Base-by-base conservation (phyloP, 2,888 invertebrate species). In the Anoplius nigerrimus region DNA sequence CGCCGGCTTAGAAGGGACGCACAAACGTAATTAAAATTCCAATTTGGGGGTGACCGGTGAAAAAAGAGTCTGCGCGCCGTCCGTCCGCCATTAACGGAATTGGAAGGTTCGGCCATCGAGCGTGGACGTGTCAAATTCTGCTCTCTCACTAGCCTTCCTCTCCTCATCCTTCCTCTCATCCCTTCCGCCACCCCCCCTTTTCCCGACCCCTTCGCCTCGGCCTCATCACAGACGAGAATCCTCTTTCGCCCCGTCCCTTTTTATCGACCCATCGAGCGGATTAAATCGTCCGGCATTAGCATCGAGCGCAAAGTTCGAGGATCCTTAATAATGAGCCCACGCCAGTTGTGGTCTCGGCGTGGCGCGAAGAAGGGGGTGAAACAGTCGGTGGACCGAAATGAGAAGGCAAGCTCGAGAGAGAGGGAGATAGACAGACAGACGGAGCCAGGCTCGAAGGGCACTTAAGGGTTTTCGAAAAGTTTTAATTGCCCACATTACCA, bases 401-500 rank as follows among this genome's bases (percentile, higher is more conserved):
- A 34, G 11, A 34, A 34, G 11, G 34, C n/a, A n/a, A n/a, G n/a
- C n/a, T n/a, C n/a, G n/a, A n/a, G n/a, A n/a, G n/a, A n/a, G n/a
- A n/a, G n/a, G n/a, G n/a, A n/a, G n/a, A n/a, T n/a, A n/a, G n/a
- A n/a, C n/a, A n/a, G n/a, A n/a, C n/a, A n/a, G n/a, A n/a, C n/a
- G n/a, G n/a, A n/a, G n/a, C n/a, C n/a, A n/a, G n/a, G 55, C 55
- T 55, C 20, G 34, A 11, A 42, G 45, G 27, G 45, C 51, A 53
- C 54, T 53, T 18, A 15, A 60, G 52, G 52, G 68, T 62, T 76
- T 78, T 76, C 67, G 63, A 63, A 71, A 83, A 83, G 78, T 83
- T 83, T 83, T 83, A 83, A 83, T 83, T 82, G 80, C 79, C 76
- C 71, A 48, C 16, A 72, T 75, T 76, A 75, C 72, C 65, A 66